phyloP scores from a whole-genome alignment of 2,888 invertebrate genomes.

The Scotopteryx bipunctaria region DNA sequence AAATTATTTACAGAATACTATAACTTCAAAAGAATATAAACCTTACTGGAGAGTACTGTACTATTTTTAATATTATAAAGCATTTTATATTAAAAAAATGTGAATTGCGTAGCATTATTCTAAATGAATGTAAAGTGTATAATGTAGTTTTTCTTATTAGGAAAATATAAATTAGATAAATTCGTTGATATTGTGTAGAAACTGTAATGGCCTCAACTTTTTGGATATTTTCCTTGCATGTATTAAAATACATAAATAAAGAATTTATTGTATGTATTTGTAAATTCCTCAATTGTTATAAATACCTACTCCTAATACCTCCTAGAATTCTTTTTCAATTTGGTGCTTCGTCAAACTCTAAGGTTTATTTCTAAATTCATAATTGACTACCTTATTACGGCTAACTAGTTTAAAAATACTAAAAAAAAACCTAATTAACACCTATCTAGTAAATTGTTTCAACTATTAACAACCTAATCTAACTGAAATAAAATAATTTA shows the following conservation, averaged over 20 bases:
- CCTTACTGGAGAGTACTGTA: not conserved
- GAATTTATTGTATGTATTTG: constrained; percentile 1
- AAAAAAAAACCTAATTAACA: constrained; percentile 3
- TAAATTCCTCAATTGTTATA: not conserved
- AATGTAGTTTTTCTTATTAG: constrained; percentile 49
- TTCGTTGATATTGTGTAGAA: constrained; percentile 26
- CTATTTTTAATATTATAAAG: constrained; percentile 6
- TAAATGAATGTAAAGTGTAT: constrained; percentile 79
- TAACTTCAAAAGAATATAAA: not conserved
- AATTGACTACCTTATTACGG: not conserved
- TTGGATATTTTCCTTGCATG: constrained; percentile 14
- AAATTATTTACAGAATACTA: not conserved
- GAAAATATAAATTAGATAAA: constrained; percentile 31
- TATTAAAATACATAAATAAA: not conserved
- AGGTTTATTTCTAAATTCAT: not conserved
- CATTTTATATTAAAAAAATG: constrained; percentile 30
- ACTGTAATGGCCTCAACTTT: constrained; percentile 27
- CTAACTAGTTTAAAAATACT: not conserved
- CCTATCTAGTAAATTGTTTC: constrained; percentile 3
- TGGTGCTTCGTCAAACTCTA: constrained; percentile 8
- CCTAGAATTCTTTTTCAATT: not conserved
- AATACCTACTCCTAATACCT: not conserved
- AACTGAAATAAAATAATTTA: not conserved
- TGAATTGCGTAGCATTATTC: constrained; percentile 78
- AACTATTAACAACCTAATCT: too few relatives aligned